Base-by-base conservation (phyloP, 2,113 vertebrate genomes). In the Poeciliopsis turrubarensis region DNA sequence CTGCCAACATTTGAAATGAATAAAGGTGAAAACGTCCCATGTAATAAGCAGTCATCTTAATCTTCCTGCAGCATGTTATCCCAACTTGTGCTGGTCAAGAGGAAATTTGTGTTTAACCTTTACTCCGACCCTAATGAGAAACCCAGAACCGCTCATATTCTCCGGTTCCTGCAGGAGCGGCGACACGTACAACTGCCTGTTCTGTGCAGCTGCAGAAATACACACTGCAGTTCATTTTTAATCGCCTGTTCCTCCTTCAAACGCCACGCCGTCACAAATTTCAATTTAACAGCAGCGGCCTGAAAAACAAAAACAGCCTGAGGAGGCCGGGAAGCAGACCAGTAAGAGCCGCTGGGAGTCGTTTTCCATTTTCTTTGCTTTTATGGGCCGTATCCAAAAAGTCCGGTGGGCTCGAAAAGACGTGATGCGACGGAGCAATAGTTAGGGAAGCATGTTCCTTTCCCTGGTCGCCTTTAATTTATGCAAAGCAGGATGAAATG, bases 131-230 rank as follows among this genome's bases (percentile, higher is more conserved):
- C 68, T 26, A 64, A 85, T 57, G 66, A 72, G 70, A 74, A 75
- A 1, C 57, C 37, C 81, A 83, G 72, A 78, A 41, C 79, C 60
- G 7, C 68, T 10, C 47, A 13, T 41, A 15, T 57, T 34, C 66
- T 41, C 68, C 51, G 27, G 3, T 37, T 73, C 75, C 74, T 63
- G 66, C 65, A 0, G 65, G 78, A 19, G 63, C 71, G 1, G 25
- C 79, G 68, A 82, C 77, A 72, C 1, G 44, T 57, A 72, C 80
- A 31, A 61, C 81, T 76, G 71, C 60, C 54, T 77, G 71, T 73
- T 81, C 66, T 26, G 57, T 27, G 60, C 87, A 91, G 86, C 87
- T 87, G 84, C 81, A 68, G 67, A 82, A 89, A 91, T 82, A 89
- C 80, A 74, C 84, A 75, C 10, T 65, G 63, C 79, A 86, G 68